These are phyloP conservation scores for Melanerpes aurifrons DNA, from an alignment of 2,113 vertebrate species.

Conservation along the genomic window DNA sequence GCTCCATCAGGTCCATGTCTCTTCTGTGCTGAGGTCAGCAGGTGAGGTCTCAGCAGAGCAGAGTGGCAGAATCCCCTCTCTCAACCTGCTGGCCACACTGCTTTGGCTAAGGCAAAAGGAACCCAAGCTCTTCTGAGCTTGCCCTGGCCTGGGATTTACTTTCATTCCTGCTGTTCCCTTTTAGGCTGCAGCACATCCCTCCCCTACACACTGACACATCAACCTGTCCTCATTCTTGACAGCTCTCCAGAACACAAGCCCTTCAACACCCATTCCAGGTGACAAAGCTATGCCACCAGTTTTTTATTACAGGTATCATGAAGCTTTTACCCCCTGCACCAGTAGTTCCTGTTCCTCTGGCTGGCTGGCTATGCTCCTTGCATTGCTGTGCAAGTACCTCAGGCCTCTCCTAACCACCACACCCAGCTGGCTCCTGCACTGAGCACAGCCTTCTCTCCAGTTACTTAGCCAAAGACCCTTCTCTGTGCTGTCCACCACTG, in stretches of 20 bases:
- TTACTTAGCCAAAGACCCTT: constrained; percentile 46
- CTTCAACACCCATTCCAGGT: not conserved
- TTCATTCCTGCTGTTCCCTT: not conserved
- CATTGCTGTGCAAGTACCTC: constrained; percentile 10
- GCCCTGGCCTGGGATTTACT: not conserved
- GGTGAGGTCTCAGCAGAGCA: no score
- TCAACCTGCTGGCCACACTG: no score
- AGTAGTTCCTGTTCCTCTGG: constrained; percentile 57
- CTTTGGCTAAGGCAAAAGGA: no score
- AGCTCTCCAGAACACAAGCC: not conserved
- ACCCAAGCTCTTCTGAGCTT: not conserved
- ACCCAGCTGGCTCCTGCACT: constrained; percentile 14
- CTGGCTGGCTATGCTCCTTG: constrained; percentile 24
- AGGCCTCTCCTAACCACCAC: constrained; percentile 11
- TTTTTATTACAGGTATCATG: not conserved
- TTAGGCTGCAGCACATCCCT: not conserved
- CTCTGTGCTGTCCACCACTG: not conserved
- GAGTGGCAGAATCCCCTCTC: no score
- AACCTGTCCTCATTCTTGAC: not conserved
- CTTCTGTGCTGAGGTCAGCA: no score
- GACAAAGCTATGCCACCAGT: not conserved
- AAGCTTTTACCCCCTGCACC: not conserved
- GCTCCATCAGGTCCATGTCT: no score
- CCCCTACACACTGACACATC: not conserved
- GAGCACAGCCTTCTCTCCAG: constrained; percentile 14